Evolutionary conservation across 2,797 vertebrate species (phyloP).

Genomic region (Brachyrhaphis roseni): DNA sequence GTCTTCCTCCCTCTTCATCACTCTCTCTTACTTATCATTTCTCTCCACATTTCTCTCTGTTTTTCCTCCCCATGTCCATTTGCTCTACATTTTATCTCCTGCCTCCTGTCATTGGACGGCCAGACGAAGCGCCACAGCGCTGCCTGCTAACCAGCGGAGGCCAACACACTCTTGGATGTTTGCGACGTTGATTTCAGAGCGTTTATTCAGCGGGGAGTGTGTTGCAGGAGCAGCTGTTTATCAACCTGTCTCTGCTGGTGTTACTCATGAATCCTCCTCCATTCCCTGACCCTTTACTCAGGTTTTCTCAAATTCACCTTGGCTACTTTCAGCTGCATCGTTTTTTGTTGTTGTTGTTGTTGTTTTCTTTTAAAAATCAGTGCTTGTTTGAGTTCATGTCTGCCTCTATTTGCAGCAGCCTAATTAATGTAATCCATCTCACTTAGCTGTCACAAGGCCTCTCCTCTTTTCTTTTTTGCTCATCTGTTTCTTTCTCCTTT

Average conservation of each 20-base stretch:
- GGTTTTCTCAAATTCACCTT: slow-evolving; percentile 31
- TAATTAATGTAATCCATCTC: slow-evolving; percentile 75
- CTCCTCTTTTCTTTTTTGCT: slow-evolving; percentile 8
- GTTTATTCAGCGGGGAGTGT: slow-evolving; percentile 33
- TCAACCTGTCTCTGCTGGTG: slow-evolving; percentile 51
- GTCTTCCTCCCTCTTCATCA: neutral
- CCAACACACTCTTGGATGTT: slow-evolving; percentile 37
- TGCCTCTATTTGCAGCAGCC: slow-evolving; percentile 48
- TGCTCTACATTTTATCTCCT: neutral
- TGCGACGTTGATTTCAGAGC: slow-evolving; percentile 14
- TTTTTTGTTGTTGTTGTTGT: neutral
- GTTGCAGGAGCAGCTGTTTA: slow-evolving; percentile 41
- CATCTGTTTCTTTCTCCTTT: neutral
- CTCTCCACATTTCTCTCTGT: slow-evolving; percentile 4
- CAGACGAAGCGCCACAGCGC: slow-evolving; percentile 44
- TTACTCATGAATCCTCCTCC: slow-evolving; percentile 48
- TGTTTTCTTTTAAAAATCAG: slow-evolving; percentile 1
- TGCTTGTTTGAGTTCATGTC: slow-evolving; percentile 34
- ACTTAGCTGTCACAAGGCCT: slow-evolving; percentile 56
- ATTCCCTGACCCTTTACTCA: slow-evolving; percentile 15
- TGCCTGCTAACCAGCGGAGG: slow-evolving; percentile 68
- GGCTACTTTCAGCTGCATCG: slow-evolving; percentile 31
- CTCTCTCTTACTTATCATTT: slow-evolving; percentile 4
- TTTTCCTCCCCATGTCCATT: slow-evolving; percentile 1
- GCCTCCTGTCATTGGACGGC: slow-evolving; percentile 45